Percentiles rank a stretch among this genome's conserved stretches.
Conservation (phyloP, 1,140 invertebrate species). For the Notospermus geniculatus region DNA sequence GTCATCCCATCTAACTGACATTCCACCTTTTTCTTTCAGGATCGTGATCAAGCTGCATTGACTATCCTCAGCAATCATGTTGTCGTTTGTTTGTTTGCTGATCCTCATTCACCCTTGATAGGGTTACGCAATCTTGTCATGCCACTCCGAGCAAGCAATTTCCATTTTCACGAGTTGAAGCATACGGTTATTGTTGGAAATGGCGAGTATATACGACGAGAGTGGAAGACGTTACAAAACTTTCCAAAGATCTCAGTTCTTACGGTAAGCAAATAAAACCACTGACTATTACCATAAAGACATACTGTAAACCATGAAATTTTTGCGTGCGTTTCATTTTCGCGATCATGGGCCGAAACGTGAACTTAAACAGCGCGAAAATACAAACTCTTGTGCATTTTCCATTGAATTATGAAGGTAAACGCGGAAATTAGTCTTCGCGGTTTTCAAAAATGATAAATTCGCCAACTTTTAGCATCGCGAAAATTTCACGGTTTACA, state of each 20-base stretch:
- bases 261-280: constrained; percentile 78
- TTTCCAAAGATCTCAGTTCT: constrained; percentile 98
- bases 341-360: too few species aligned
- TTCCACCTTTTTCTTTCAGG: constrained; percentile 61
- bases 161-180: constrained; percentile 99
- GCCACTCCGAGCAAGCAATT: constrained; percentile 83
- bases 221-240: constrained; percentile 99
- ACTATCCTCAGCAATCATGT: constrained; percentile 98
- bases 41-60: constrained; percentile 98
- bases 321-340: too few species aligned
- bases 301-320: too few species aligned
- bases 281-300: too few species aligned
- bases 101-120: constrained; percentile 96
- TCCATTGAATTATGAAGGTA: too few species aligned
- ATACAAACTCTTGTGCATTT: too few species aligned
- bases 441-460: too few species aligned
- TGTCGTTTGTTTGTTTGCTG: constrained; percentile 97
- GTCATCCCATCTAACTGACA: too few species aligned
- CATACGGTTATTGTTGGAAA: constrained; percentile 99
- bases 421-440: too few species aligned
- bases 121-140: constrained; percentile 61
- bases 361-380: too few species aligned
- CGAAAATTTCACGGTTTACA: too few species aligned
- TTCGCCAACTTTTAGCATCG: too few species aligned
- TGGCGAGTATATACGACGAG: constrained; percentile 92